phyloP scores from a whole-genome alignment of 2,888 invertebrate genomes.

The Tenthredo mesomela region DNA sequence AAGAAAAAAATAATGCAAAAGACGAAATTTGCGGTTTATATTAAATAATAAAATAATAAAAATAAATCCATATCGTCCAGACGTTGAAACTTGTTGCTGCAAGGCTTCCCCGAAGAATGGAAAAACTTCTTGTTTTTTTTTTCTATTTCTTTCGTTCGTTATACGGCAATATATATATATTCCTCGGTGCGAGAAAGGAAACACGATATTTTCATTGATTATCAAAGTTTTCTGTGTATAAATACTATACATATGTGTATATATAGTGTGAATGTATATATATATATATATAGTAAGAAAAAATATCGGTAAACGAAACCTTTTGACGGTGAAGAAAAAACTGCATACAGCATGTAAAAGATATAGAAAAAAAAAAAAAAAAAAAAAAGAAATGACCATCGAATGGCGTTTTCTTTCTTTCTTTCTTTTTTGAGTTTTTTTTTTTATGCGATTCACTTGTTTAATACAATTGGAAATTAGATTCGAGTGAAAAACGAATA shows the following conservation, averaged over 20 bases:
- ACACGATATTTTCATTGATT: background rate
- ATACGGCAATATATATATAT: background rate
- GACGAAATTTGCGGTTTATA: too few species aligned
- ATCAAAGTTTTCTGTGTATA: background rate
- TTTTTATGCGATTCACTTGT: background rate
- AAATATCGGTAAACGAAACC: conserved; percentile 9
- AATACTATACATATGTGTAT: background rate
- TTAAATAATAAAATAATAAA: background rate
- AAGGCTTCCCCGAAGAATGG: background rate
- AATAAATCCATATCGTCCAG: background rate
- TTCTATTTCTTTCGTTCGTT: background rate
- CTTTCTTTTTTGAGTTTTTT: too few species aligned
- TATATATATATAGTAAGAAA: background rate
- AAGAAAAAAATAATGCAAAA: too few species aligned
- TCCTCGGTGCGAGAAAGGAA: background rate
- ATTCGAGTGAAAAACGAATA: background rate
- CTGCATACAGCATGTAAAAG: too few species aligned
- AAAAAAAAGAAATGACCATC: background rate
- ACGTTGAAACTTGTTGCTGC: conserved; percentile 4
- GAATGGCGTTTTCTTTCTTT: conserved; percentile 52
- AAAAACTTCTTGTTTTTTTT: background rate
- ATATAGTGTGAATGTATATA: background rate
- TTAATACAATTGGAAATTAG: background rate
- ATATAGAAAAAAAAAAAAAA: too few species aligned
- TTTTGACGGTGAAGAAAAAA: background rate